These are phyloP conservation scores for Eupithecia insigniata DNA, from an alignment of 2,888 invertebrate genomes.

Conservation along the genomic window DNA sequence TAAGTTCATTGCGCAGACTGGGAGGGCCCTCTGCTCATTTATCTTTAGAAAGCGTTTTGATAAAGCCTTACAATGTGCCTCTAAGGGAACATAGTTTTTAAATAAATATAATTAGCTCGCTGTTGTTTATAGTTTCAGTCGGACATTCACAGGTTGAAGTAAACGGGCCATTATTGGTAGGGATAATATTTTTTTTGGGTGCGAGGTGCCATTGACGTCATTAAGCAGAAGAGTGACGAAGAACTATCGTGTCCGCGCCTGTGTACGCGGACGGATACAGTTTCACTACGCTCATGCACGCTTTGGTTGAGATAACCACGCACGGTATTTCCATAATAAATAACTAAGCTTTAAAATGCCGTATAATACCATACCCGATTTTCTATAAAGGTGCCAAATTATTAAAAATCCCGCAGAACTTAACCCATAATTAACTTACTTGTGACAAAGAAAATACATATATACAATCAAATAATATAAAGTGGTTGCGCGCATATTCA, in stretches of 20 bases:
- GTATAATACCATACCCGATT: too few species aligned
- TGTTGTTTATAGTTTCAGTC: conserved; percentile 20
- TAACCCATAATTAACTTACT: too few species aligned
- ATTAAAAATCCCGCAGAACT: not conserved
- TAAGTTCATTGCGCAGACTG: conserved; percentile 79
- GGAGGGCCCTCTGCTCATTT: conserved; percentile 73
- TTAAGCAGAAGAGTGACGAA: not conserved
- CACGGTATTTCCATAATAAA: too few species aligned
- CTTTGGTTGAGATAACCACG: too few species aligned
- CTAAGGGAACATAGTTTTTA: conserved; percentile 57
- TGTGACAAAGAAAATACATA: too few species aligned
- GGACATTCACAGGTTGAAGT: not conserved
- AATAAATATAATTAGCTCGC: conserved; percentile 52
- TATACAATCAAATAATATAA: too few species aligned
- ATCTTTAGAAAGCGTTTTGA: conserved; percentile 71
- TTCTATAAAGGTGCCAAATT: not conserved
- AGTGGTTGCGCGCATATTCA: too few species aligned
- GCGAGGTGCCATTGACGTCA: not conserved
- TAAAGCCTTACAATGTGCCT: conserved; percentile 65
- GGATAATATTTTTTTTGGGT: not conserved
- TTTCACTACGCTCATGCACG: too few species aligned
- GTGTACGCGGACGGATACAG: too few species aligned
- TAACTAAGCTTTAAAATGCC: not conserved
- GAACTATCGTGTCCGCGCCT: too few species aligned
- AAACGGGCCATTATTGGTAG: not conserved